Conservation (phyloP, 2,113 vertebrate species). For the Misgurnus anguillicaudatus region DNA sequence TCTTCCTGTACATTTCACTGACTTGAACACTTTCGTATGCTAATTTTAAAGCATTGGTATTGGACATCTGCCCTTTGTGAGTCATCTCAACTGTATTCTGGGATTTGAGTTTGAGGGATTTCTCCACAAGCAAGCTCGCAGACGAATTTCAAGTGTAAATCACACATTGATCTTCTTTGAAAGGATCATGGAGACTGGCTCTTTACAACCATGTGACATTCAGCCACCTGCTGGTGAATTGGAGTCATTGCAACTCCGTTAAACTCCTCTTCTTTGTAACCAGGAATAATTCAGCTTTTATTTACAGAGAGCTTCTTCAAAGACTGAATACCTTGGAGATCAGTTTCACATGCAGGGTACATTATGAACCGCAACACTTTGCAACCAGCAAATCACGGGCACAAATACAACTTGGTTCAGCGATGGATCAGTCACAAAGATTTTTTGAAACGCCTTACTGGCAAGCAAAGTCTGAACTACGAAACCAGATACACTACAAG, state of each 20-base stretch:
- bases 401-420: background rate
- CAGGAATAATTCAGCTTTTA: background rate
- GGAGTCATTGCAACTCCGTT: slow-evolving; percentile 24
- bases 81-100: slow-evolving; percentile 18
- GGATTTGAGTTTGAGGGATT: background rate
- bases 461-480: background rate
- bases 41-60: slow-evolving; percentile 4
- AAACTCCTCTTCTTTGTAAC: slow-evolving; percentile 11
- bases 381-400: slow-evolving; percentile 41
- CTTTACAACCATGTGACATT: slow-evolving; percentile 11
- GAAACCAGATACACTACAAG: background rate
- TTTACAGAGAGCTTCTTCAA: slow-evolving; percentile 23
- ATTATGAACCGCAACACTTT: background rate
- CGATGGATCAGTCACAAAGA: slow-evolving; percentile 16
- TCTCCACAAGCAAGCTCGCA: background rate
- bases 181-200: background rate
- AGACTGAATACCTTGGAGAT: background rate
- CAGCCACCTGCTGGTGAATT: slow-evolving; percentile 41
- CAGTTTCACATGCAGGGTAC: background rate
- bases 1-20: slow-evolving; percentile 27
- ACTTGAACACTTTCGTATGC: slow-evolving; percentile 11
- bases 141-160: background rate
- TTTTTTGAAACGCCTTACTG: background rate
- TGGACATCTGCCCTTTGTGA: background rate
- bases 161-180: background rate